Evolutionary conservation across 2,888 invertebrate species (phyloP), one percentile per base, ranked within the genome.

Genomic region (Osedax frankpressi): DNA sequence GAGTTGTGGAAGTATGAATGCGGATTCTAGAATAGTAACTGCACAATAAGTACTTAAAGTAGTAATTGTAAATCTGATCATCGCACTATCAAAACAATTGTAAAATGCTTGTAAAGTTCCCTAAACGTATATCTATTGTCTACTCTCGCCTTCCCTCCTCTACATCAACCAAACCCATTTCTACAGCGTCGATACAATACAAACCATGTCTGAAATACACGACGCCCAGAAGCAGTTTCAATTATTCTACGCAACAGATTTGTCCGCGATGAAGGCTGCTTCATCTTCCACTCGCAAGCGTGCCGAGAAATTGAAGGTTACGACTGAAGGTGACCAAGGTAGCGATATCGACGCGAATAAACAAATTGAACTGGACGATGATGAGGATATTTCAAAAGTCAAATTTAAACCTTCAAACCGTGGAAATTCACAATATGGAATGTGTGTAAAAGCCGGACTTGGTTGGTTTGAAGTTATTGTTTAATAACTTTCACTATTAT

Each of bases 181-280:
- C 6, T 19, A 19, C 76, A 83, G 83, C 67, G 83, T 82, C 3
- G 80, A 79, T 67, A 78, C 74, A 63, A 81, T 82, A 1, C 81
- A 82, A 76, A 82, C 81, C 0, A 88, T 91, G 11, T 96, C 97
- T 82, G 95, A 96, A 82, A 85, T 97, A 0, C 90, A 91, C 75
- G 98, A 98, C 81, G 91, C 93, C 1, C 93, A 93, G 84, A 90
- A 91, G 78, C 94, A 96, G 81, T 97, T 97, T 83, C 88, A 92
- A 77, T 86, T 97, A 25, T 93, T 96, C 84, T 96, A 97, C 82
- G 91, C 92, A 0, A 89, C 89, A 2, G 85, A 85, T 73, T 79
- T 86, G 29, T 80, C 82, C n/a, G 81, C 81, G 74, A 85, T 86
- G 86, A 78, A 90, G 89, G 82, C 87, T 86, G 74, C 88, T 86